phyloP scores from a whole-genome alignment of 2,113 vertebrate species.

The Chionodraco myersi region DNA sequence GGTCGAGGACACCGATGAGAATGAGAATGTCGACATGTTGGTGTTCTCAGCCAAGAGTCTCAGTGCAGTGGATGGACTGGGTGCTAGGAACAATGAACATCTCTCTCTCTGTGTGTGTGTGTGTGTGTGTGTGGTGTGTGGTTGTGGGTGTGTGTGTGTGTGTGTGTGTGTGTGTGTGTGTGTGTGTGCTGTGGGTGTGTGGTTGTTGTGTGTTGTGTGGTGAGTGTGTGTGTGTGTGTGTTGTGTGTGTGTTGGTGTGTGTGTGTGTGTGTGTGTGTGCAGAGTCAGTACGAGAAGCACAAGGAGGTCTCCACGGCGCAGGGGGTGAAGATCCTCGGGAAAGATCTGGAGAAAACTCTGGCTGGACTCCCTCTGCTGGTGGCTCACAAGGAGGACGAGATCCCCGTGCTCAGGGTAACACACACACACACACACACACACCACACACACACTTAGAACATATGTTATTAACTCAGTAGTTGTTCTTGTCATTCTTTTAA shows the following conservation, averaged over 20 bases:
- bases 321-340: constrained; percentile 97
- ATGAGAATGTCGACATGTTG: no score
- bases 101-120: no score
- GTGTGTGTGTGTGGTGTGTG: no score
- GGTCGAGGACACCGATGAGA: no score
- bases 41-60: no score
- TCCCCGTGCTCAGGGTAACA: no score
- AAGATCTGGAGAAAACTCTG: constrained; percentile 95
- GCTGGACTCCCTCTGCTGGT: constrained; percentile 96
- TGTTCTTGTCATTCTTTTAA: no score
- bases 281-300: constrained; percentile 98
- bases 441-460: background rate
- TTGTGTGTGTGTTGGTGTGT: background rate
- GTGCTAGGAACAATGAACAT: no score
- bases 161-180: background rate
- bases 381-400: constrained; percentile 93
- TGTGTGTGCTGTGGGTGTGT: background rate
- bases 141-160: no score
- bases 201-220: background rate
- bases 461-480: no score
- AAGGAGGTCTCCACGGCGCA: constrained; percentile 95
- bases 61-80: no score
- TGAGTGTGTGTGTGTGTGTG: background rate
- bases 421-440: constrained; percentile 38
- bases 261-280: background rate